A percentile compares a stretch with the other conserved stretches of the same genome.
Conservation (phyloP, 2,113 vertebrate species). For the Oxyruncus cristatus region DNA sequence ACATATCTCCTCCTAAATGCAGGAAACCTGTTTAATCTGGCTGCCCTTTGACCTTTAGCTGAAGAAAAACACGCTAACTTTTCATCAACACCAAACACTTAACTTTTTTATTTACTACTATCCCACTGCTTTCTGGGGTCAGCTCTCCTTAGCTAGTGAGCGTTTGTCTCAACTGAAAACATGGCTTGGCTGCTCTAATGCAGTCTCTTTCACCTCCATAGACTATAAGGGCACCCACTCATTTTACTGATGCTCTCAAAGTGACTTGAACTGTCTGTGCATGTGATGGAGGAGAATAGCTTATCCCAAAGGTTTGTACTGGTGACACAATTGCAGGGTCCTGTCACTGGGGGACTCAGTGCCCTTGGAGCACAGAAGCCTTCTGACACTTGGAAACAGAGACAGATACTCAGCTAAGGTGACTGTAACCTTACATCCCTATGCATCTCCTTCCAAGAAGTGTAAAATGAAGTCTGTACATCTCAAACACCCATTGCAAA, state of each 20-base stretch:
- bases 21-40: conserved; percentile 20
- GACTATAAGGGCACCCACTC: rapidly evolving
- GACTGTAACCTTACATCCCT: background rate
- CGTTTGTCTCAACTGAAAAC: background rate
- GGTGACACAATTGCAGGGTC: background rate
- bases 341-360: background rate
- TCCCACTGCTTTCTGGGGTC: background rate
- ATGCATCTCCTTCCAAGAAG: background rate
- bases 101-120: background rate
- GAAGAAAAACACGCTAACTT: background rate
- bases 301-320: background rate
- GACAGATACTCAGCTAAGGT: background rate
- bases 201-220: background rate
- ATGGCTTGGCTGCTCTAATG: background rate
- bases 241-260: background rate
- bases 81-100: background rate
- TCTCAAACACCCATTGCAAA: background rate
- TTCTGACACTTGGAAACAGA: background rate
- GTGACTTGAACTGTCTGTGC: background rate
- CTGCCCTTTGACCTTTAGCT: background rate
- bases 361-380: background rate
- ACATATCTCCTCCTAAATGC: background rate
- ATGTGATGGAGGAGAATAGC: background rate
- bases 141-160: background rate
- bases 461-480: background rate